Evolutionary conservation across 2,888 invertebrate genomes (phyloP).

Genomic region (Ormyrus rosae): DNA sequence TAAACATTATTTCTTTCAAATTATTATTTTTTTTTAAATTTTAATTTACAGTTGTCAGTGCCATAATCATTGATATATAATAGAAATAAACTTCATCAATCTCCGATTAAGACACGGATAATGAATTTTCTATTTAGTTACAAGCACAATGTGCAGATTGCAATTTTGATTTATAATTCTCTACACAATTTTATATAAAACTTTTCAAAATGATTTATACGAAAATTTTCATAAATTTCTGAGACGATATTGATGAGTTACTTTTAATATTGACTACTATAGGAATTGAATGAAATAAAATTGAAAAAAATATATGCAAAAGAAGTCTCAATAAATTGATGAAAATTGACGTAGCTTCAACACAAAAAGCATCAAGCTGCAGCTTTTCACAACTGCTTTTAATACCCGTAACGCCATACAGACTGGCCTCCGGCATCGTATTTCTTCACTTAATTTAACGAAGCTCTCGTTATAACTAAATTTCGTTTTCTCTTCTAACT

Average conservation of each 20-base stretch:
- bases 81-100: slow-evolving; percentile 35
- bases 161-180: slow-evolving; percentile 11
- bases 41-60: slow-evolving; percentile 13
- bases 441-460: too few relatives aligned
- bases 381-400: slow-evolving; percentile 27
- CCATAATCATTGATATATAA: slow-evolving; percentile 14
- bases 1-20: background rate
- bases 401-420: slow-evolving; percentile 48
- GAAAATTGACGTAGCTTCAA: slow-evolving; percentile 24
- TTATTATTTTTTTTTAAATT: slow-evolving; percentile 1
- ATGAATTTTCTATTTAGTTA: slow-evolving; percentile 33
- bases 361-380: slow-evolving; percentile 2
- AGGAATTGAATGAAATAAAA: too few relatives aligned
- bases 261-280: too few relatives aligned
- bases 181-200: background rate
- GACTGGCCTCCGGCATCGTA: slow-evolving; percentile 44
- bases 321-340: background rate
- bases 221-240: slow-evolving; percentile 18
- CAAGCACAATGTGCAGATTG: slow-evolving; percentile 16
- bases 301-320: too few relatives aligned
- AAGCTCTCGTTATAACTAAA: too few relatives aligned
- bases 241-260: too few relatives aligned
- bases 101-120: slow-evolving; percentile 35
- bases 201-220: background rate
- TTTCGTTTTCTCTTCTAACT: too few relatives aligned